These are phyloP conservation scores for Megalops cyprinoides DNA, from an alignment of 2,797 vertebrate species.

Conservation along the genomic window DNA sequence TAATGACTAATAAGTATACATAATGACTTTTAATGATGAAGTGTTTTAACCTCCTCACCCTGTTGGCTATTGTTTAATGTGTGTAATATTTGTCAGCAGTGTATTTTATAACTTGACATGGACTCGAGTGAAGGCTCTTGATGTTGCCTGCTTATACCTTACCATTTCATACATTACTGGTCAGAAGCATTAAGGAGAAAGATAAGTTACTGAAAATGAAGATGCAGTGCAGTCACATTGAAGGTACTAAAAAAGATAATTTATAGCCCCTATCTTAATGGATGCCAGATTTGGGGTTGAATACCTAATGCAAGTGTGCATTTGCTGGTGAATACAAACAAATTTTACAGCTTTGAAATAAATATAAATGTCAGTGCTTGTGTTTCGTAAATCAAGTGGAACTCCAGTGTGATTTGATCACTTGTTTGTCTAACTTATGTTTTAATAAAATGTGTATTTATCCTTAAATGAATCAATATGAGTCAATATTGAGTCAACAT, in stretches of 20 bases:
- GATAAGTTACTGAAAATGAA: no score
- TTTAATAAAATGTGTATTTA: no score
- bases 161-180: neutral
- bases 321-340: constrained; percentile 79
- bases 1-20: neutral
- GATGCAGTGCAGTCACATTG: constrained; percentile 61
- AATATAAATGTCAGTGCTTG: constrained; percentile 29
- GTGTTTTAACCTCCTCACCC: neutral
- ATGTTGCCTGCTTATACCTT: neutral
- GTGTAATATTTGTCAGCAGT: neutral
- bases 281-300: constrained; percentile 72
- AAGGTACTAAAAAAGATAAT: constrained; percentile 74
- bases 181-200: neutral
- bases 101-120: neutral
- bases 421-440: no score
- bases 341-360: constrained; percentile 55
- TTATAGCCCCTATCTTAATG: constrained; percentile 73
- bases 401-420: constrained; percentile 17
- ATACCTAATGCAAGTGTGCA: constrained; percentile 74
- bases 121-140: neutral
- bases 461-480: no score
- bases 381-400: neutral
- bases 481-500: no score
- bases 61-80: neutral
- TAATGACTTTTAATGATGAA: neutral